Percentiles rank a stretch among this genome's conserved stretches.
These are phyloP conservation scores for Chesias legatella DNA, from an alignment of 2,888 invertebrate genomes.

Conservation along the genomic window DNA sequence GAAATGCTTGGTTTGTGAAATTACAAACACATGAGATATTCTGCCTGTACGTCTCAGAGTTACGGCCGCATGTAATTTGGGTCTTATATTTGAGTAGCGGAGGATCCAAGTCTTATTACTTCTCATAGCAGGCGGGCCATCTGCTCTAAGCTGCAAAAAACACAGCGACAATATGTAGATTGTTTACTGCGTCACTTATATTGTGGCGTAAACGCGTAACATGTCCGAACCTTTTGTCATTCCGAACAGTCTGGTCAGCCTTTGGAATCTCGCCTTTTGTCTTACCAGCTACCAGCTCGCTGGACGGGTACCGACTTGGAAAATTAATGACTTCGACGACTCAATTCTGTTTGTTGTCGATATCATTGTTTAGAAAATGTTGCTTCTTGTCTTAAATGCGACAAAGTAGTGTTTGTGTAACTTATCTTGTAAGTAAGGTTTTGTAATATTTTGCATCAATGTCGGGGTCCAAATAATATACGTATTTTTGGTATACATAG, in stretches of 20 bases:
- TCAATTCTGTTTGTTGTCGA: slow-evolving; percentile 42
- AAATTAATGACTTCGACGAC: slow-evolving; percentile 70
- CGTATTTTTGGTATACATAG: too few relatives aligned
- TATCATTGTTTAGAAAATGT: slow-evolving; percentile 36
- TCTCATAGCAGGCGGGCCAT: too few relatives aligned
- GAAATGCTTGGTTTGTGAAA: too few relatives aligned
- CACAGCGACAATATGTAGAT: too few relatives aligned
- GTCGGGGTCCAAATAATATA: too few relatives aligned
- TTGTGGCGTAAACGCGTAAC: slow-evolving; percentile 53
- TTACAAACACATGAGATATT: too few relatives aligned
- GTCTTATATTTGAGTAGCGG: too few relatives aligned
- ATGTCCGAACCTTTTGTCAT: slow-evolving; percentile 53
- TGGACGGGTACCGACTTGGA: slow-evolving; percentile 58
- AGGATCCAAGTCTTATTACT: too few relatives aligned
- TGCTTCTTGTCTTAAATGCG: slow-evolving; percentile 33
- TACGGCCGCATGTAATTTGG: too few relatives aligned
- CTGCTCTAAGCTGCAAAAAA: too few relatives aligned
- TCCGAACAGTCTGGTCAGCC: slow-evolving; percentile 45
- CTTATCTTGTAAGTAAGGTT: slow-evolving; percentile 5
- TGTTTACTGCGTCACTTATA: too few relatives aligned
- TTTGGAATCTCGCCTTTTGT: slow-evolving; percentile 38
- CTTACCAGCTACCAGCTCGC: slow-evolving; percentile 47
- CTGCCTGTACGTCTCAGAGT: too few relatives aligned
- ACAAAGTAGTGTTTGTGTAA: slow-evolving; percentile 29
- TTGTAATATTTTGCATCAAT: slow-evolving; percentile 9